Base-by-base conservation (phyloP, 2,113 vertebrate species). In the Nannobrachium achirus region DNA sequence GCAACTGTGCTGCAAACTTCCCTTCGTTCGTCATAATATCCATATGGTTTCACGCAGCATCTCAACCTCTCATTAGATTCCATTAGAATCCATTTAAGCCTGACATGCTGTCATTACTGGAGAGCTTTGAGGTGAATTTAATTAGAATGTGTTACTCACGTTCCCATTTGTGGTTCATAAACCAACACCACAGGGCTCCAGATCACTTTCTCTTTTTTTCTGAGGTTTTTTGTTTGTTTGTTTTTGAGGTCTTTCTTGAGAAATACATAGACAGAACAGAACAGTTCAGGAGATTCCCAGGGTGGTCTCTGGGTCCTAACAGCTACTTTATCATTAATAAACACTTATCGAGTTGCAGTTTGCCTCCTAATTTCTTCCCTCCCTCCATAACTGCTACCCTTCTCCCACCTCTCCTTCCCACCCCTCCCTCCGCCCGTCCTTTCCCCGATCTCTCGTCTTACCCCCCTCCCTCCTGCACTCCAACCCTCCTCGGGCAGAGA, bases 261-360 rank as follows among this genome's bases (percentile, higher is more conserved):
- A 52, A 78, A 83, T 85, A 81, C 79, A 85, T 77, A 78, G 69
- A 83, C 78, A 85, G 80, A n/a, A 71, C 70, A 58, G 53, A 39
- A 44, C 58, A 73, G 78, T 79, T 82, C 69, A 14, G 70, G 87
- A 85, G 81, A 79, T 16, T 80, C 53, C 10, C 74, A 66, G 69
- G 69, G 60, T 38, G 25, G 65, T 77, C 80, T 79, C 66, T 73
- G 57, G 80, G 80, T 69, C 72, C 73, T 48, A 66, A 68, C 45
- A 67, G 75, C 73, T 63, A 56, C 64, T 91, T 88, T 81, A 84
- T 84, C 86, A 87, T 86, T 87, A 84, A 84, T 71, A 88, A 82
- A 88, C 73, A 85, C 82, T 89, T 80, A 82, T 60, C 6, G 66
- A 62, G 71, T 84, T 69, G 45, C 51, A 33, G 20, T 25, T 25